Percentiles rank a stretch among this genome's conserved stretches.
Conservation (phyloP, 1,140 invertebrate species). For the Melipona quadrifasciata region DNA sequence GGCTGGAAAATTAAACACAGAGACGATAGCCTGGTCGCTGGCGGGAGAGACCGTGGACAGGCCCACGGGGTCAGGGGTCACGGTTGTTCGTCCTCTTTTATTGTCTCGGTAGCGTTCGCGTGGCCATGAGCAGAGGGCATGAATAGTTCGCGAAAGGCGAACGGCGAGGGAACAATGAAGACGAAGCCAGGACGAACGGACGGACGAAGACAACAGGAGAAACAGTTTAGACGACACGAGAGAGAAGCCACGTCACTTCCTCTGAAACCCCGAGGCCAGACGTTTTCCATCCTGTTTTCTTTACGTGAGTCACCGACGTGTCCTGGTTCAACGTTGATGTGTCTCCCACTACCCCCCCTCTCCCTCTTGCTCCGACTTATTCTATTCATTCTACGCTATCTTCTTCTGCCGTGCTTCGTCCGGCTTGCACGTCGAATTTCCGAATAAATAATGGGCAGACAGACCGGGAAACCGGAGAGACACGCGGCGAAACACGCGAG, state of each 20-base stretch:
- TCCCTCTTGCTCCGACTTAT: background rate
- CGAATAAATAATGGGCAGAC: constrained; percentile 1
- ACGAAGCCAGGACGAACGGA: background rate
- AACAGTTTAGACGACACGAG: constrained; percentile 55
- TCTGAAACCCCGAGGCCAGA: constrained; percentile 49
- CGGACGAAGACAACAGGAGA: constrained; percentile 42
- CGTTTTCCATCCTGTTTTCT: constrained; percentile 59
- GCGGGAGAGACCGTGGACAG: constrained; percentile 1
- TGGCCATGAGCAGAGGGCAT: background rate
- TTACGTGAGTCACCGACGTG: constrained; percentile 41
- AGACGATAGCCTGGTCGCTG: constrained; percentile 11
- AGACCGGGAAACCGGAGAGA: no score
- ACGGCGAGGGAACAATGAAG: constrained; percentile 10
- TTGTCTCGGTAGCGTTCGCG: constrained; percentile 16
- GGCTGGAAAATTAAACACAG: constrained; percentile 40
- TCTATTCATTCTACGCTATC: no score
- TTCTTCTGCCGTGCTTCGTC: background rate
- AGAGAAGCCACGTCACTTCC: constrained; percentile 65
- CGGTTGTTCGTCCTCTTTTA: constrained; percentile 28
- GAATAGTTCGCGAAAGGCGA: constrained; percentile 11
- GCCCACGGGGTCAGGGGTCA: constrained; percentile 28
- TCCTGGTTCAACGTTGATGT: constrained; percentile 15
- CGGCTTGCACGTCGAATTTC: constrained; percentile 16
- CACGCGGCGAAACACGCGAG: background rate
- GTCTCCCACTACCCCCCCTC: background rate